Percentiles rank a stretch among this genome's conserved stretches.
Evolutionary conservation across 2,113 vertebrate species (phyloP).

Genomic region (Phalacrocorax aristotelis): DNA sequence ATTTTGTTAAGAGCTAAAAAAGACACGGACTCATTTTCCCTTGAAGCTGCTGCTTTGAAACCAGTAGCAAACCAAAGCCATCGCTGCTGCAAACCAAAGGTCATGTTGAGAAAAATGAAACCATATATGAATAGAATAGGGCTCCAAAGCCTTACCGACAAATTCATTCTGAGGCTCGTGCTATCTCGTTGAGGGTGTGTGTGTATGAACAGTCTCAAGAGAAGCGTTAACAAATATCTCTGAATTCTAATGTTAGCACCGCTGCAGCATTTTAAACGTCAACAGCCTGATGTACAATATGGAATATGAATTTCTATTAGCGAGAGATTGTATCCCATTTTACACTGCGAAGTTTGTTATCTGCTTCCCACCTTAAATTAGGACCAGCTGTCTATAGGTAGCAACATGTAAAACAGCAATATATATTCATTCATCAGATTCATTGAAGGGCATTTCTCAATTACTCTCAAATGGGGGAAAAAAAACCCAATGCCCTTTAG

Average conservation of each 20-base stretch:
- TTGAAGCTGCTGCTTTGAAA: slow-evolving; percentile 34
- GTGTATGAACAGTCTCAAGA: slow-evolving; percentile 42
- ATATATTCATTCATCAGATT: neutral
- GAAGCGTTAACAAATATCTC: slow-evolving; percentile 61
- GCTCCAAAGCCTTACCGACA: slow-evolving; percentile 37
- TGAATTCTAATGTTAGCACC: slow-evolving; percentile 38
- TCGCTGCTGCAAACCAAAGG: slow-evolving; percentile 39
- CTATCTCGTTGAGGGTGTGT: slow-evolving; percentile 47
- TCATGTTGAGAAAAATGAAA: slow-evolving; percentile 68
- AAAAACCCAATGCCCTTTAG: neutral
- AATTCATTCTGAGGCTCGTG: slow-evolving; percentile 41
- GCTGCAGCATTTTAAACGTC: neutral
- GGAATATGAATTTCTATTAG: slow-evolving; percentile 55
- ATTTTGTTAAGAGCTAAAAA: slow-evolving; percentile 70
- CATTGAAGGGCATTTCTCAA: neutral
- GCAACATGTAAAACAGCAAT: neutral
- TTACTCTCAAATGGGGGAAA: neutral
- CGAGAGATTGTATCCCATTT: slow-evolving; percentile 16
- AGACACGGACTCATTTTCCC: slow-evolving; percentile 59
- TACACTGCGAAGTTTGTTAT: slow-evolving; percentile 8
- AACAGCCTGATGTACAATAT: neutral
- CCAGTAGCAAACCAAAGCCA: slow-evolving; percentile 24
- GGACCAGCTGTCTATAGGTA: neutral
- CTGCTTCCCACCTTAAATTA: slow-evolving; percentile 55
- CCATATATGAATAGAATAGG: slow-evolving; percentile 30